Evolutionary conservation across 2,113 vertebrate genomes (phyloP).

Genomic region (Strix aluco): DNA sequence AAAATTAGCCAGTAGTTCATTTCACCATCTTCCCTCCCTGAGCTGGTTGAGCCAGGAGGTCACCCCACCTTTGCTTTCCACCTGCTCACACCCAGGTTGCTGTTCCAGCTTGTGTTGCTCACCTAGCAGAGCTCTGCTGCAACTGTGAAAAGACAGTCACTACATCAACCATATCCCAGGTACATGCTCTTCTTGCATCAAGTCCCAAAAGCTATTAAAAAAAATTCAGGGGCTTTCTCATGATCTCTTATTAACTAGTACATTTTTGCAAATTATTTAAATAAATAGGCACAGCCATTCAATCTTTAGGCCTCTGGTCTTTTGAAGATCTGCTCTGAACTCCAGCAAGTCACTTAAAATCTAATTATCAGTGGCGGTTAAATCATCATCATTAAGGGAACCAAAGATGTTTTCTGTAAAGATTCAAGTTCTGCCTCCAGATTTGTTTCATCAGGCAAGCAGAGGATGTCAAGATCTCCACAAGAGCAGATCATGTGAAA

Average conservation of each 20-base stretch:
- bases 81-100: neutral
- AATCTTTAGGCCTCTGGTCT: neutral
- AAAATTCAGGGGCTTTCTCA: neutral
- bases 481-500: neutral
- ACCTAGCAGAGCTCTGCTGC: neutral
- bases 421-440: constrained; percentile 18
- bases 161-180: neutral
- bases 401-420: neutral
- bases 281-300: neutral
- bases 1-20: neutral
- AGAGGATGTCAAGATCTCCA: neutral
- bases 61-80: neutral
- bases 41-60: neutral
- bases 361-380: constrained; percentile 7
- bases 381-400: neutral
- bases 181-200: neutral
- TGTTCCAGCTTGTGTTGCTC: neutral
- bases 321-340: neutral
- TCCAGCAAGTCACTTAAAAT: neutral
- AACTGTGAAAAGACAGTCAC: neutral
- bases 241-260: neutral
- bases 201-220: neutral
- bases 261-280: neutral
- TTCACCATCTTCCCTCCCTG: neutral
- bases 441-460: constrained; percentile 36